Base-by-base conservation (phyloP, 2,797 vertebrate species). In the Crenuchus spilurus region DNA sequence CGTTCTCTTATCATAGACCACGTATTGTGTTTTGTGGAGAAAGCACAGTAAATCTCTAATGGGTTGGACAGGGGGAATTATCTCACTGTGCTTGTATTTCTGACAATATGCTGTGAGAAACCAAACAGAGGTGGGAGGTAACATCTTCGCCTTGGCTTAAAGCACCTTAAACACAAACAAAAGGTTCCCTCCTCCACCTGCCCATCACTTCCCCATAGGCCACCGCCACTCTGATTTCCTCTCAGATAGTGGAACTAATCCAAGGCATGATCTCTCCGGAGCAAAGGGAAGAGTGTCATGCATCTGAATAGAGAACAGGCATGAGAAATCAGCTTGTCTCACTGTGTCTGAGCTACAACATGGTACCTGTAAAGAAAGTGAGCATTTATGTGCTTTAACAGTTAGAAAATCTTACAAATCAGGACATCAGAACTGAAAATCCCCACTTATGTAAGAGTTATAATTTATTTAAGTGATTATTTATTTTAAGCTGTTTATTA, bases 171-270 rank as follows among this genome's bases (percentile, higher is more conserved):
- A 72, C 78, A 70, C 54, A 65, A 39, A 68, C 49, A 33, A 49
- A 52, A 46, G 44, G 70, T 13, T 61, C 49, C 31, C 70, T 61
- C 46, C 31, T 35, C 35, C 33, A 28, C 70, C 63, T 52, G 44
- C 67, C 75, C 28, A 37, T 42, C 66, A 13, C 48, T 54, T 39
- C 39, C 20, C 39, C 2, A 16, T 24, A 46, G 37, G 46, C 51
- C 31, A 54, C 37, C 48, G 14, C 64, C 37, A 18, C 55, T 57
- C 68, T 5, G 75, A 87, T 86, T 86, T 78, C 78, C 75, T 80
- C 76, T 72, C 69, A 75, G 83, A 88, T 84, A 85, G 83, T 82
- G 77, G 72, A 78, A 76, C 82, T 89, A 89, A 90, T 88, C 88
- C 84, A 76, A 76, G 72, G 75, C 79, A 70, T 73, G 80, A 86